Evolutionary conservation across 92 coral and sea anemone genomes (phyloP).

Genomic region (Epizoanthus illoricatus): DNA sequence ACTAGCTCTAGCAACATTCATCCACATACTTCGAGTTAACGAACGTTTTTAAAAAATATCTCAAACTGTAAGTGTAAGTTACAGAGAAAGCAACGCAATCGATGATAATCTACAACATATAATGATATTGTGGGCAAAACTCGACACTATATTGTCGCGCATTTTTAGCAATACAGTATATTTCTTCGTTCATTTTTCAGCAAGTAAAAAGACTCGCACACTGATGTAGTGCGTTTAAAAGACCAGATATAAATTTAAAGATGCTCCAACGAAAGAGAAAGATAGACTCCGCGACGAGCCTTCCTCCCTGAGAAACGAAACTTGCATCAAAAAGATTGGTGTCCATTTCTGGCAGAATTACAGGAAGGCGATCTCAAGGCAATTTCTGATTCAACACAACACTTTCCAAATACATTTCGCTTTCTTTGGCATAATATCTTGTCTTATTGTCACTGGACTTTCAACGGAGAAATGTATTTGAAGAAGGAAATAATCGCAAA

Average conservation of each 20-base stretch:
- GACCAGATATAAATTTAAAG: not conserved
- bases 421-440: not conserved
- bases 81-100: too few relatives aligned
- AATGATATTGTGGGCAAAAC: too few relatives aligned
- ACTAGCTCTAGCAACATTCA: not conserved
- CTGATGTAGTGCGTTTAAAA: too few relatives aligned
- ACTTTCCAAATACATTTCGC: not conserved
- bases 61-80: too few relatives aligned
- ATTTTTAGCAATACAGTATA: too few relatives aligned
- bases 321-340: not conserved
- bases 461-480: not conserved
- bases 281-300: not conserved
- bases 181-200: too few relatives aligned
- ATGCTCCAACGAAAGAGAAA: not conserved
- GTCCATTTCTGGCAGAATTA: not conserved
- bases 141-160: too few relatives aligned
- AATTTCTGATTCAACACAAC: not conserved
- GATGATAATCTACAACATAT: too few relatives aligned
- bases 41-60: not conserved
- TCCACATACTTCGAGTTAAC: not conserved
- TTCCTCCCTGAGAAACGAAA: conserved; percentile 26
- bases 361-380: not conserved
- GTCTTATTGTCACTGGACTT: not conserved
- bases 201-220: too few relatives aligned
- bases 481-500: not conserved